Base-by-base conservation (phyloP, 2,113 vertebrate genomes). In the Theristicus caerulescens region DNA sequence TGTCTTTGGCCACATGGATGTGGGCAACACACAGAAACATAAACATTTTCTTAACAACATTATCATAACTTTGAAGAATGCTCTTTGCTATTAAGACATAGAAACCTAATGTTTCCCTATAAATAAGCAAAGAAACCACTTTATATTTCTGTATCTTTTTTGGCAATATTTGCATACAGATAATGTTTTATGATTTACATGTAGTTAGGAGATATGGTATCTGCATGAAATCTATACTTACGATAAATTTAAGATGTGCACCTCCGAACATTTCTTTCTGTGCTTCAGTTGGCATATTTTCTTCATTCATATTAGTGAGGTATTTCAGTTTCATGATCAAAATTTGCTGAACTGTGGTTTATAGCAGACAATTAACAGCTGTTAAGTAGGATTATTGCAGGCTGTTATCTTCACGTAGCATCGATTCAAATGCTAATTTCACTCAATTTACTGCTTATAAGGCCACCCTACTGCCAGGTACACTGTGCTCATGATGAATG, bases 331-430 rank as follows among this genome's bases (percentile, higher is more conserved):
- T 13, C 69, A 72, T 95, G 96, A 92, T 94, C 86, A 92, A 88
- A 91, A 94, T 72, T 84, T 94, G 83, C 92, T 96, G 94, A 95
- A 91, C 91, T 94, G 92, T 92, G 80, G 44, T 86, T 94, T 96
- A 94, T 82, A 89, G 83, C 44, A 91, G 76, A 70, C 82, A 86
- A 95, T 96, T 94, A 97, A 85, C 86, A 96, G 94, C 92, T 96
- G 92, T 94, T 96, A 96, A 89, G 95, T 94, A 84, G 94, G 88
- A 92, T 94, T 97, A 94, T 92, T 94, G 88, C 65, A 76, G 95
- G 58, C 91, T 95, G 83, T 93, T 95, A 94, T 94, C 83, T 82
- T 94, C 86, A 91, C 3, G 0, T 84, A 93, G 61, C 65, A 61
- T 76, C 4, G 0, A 92, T 86, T 94, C 80, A 94, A 86, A 94